Conservation (phyloP, 2,113 vertebrate genomes). For the Aleadryas rufinucha region DNA sequence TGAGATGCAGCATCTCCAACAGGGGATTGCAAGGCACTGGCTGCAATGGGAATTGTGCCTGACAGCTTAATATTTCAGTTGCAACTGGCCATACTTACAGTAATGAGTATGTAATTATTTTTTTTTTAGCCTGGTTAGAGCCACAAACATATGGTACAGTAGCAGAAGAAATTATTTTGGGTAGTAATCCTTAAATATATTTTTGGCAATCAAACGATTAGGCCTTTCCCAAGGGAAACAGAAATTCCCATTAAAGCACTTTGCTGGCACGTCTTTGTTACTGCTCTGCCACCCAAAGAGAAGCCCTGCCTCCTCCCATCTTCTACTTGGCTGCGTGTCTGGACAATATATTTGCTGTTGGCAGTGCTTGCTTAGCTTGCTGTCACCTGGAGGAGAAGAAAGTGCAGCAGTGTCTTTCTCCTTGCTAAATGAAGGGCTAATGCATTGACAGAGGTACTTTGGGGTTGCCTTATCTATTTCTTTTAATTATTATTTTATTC, state of each 20-base stretch:
- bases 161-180: slow-evolving; percentile 29
- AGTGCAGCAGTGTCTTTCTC: background rate
- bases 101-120: background rate
- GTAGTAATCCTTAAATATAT: slow-evolving; percentile 16
- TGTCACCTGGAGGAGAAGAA: background rate
- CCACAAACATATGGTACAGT: background rate
- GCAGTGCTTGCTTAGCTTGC: background rate
- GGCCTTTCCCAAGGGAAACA: background rate
- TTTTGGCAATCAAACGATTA: background rate
- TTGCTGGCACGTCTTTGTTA: background rate
- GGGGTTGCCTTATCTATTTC: background rate
- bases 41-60: background rate
- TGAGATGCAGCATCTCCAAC: background rate
- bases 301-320: background rate
- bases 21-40: background rate
- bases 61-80: slow-evolving; percentile 46
- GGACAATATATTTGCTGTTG: background rate
- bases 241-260: background rate
- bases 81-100: background rate
- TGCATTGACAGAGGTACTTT: background rate
- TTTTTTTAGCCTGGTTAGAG: background rate
- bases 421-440: background rate
- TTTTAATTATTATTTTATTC: background rate
- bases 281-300: background rate
- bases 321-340: background rate